These are phyloP conservation scores for Centropyge bicolor DNA, from an alignment of 2,797 vertebrate genomes.

Conservation along the genomic window DNA sequence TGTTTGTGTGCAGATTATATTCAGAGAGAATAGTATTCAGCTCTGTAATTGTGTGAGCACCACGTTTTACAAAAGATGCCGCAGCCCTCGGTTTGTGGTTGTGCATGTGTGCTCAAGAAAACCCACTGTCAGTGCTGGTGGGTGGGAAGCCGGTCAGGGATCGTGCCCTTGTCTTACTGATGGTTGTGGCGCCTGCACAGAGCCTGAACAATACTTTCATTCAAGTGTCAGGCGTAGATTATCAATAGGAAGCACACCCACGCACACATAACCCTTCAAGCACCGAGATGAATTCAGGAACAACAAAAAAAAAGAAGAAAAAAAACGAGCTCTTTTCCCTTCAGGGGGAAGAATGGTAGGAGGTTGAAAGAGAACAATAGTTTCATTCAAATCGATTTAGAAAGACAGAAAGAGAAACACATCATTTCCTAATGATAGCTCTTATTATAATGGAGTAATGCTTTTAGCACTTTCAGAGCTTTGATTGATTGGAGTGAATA, in stretches of 20 bases:
- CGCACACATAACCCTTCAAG: conserved; percentile 34
- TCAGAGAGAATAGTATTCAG: conserved; percentile 2
- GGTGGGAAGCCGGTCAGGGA: conserved; percentile 18
- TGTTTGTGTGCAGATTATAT: conserved; percentile 3
- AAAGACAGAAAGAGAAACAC: neutral
- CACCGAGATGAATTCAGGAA: conserved; percentile 28
- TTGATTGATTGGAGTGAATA: neutral
- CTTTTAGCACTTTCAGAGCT: neutral
- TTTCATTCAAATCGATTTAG: conserved; percentile 18
- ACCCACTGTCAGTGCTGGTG: neutral
- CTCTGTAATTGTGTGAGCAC: neutral
- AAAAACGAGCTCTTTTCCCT: conserved; percentile 3
- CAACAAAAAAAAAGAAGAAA: conserved; percentile 28
- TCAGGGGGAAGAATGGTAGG: neutral
- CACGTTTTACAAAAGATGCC: conserved; percentile 7
- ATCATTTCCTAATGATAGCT: neutral
- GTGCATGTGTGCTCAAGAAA: conserved; percentile 12
- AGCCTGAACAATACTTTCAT: conserved; percentile 58
- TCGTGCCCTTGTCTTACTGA: conserved; percentile 18
- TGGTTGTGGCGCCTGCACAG: conserved; percentile 2
- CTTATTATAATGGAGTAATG: neutral
- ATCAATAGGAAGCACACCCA: conserved; percentile 60
- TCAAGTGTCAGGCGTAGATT: conserved; percentile 47
- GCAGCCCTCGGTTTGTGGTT: neutral
- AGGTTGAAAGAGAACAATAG: conserved; percentile 22